phyloP scores from a whole-genome alignment of 2,888 invertebrate species.

The Elmis aenea region DNA sequence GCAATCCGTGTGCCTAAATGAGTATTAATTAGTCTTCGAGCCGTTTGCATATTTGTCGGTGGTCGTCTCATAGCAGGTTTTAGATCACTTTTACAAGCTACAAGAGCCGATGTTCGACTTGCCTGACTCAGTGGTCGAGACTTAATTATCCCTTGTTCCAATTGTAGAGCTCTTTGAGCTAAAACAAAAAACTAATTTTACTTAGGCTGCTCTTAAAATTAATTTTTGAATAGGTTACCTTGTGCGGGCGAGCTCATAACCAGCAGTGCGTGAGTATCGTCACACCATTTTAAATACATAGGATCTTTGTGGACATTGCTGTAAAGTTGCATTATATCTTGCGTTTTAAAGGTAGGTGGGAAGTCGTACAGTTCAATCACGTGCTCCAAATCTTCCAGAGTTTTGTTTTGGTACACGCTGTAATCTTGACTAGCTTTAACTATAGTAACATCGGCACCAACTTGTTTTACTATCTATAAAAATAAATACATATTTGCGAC shows the following conservation, averaged over 20 bases:
- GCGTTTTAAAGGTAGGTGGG: conserved; percentile 40
- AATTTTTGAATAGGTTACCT: too few relatives aligned
- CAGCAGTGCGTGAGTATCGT: conserved; percentile 44
- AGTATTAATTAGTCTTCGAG: conserved; percentile 41
- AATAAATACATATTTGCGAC: background rate
- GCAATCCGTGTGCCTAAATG: conserved; percentile 40
- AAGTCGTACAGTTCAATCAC: conserved; percentile 45
- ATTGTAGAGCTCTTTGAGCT: conserved; percentile 40
- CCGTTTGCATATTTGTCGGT: conserved; percentile 42
- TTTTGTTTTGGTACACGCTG: conserved; percentile 28
- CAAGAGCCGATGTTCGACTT: conserved; percentile 33
- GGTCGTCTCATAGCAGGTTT: conserved; percentile 45
- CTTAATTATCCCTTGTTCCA: conserved; percentile 40
- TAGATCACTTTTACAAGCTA: conserved; percentile 37
- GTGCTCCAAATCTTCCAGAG: conserved; percentile 41
- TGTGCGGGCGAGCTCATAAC: conserved; percentile 41
- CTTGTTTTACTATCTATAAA: conserved; percentile 37
- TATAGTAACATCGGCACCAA: conserved; percentile 34
- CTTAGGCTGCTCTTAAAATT: too few relatives aligned
- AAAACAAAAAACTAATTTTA: conserved; percentile 17
- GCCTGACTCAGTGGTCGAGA: conserved; percentile 42
- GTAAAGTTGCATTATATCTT: conserved; percentile 43
- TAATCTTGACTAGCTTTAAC: conserved; percentile 38
- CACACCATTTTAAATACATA: conserved; percentile 45
- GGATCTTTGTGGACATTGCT: conserved; percentile 39